Evolutionary conservation across 2,113 vertebrate species (phyloP).

Genomic region (Shinisaurus crocodilurus): DNA sequence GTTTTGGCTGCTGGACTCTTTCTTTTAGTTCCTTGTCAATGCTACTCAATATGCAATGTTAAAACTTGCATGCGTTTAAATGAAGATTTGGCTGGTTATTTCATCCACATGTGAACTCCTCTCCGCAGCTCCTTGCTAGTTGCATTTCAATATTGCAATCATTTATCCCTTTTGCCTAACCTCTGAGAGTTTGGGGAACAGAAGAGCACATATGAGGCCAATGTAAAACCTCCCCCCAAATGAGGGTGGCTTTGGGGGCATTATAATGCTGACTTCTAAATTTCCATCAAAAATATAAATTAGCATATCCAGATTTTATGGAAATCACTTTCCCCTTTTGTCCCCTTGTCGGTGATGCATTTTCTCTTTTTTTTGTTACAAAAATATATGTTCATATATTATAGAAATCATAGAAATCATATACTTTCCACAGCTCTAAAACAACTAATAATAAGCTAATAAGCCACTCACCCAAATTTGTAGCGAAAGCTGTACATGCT

Average conservation of each 20-base stretch:
- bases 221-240: background rate
- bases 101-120: background rate
- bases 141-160: background rate
- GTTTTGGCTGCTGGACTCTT: background rate
- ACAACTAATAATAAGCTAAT: too few species aligned
- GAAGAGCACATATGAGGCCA: background rate
- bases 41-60: background rate
- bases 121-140: background rate
- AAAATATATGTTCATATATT: too few species aligned
- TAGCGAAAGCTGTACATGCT: constrained; percentile 81
- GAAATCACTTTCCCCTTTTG: too few species aligned
- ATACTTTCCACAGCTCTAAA: too few species aligned
- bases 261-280: too few species aligned
- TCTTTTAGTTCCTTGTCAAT: background rate
- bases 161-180: background rate
- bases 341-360: too few species aligned
- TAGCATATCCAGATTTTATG: too few species aligned
- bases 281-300: too few species aligned
- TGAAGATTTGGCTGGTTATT: too few species aligned
- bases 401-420: too few species aligned
- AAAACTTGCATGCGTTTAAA: background rate
- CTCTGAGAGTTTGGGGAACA: background rate
- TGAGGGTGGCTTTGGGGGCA: too few species aligned
- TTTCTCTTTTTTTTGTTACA: too few species aligned
- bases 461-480: constrained; percentile 76